A percentile compares a stretch with the other conserved stretches of the same genome.
These are phyloP conservation scores for Sarcoramphus papa DNA, from an alignment of 2,797 vertebrate species.

Conservation along the genomic window DNA sequence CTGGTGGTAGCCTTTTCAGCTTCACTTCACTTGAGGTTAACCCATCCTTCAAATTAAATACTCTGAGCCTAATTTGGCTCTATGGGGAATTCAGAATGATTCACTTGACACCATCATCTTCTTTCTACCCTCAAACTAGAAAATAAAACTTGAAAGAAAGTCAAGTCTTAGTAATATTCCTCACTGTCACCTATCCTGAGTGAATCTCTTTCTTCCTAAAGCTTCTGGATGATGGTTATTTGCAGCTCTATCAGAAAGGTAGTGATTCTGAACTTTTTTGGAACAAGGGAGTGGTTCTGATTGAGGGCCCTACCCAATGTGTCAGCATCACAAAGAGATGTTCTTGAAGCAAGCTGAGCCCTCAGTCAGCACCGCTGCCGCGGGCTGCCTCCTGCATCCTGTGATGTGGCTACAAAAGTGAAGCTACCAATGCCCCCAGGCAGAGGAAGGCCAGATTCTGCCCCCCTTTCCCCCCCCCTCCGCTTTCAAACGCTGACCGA, in stretches of 20 bases:
- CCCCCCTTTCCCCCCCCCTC: too few relatives aligned
- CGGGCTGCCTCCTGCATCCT: not conserved
- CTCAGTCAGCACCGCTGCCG: rapidly evolving
- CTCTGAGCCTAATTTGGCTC: not conserved
- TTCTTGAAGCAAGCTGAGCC: not conserved
- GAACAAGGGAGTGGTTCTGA: not conserved
- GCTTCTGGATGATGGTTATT: not conserved
- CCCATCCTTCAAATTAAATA: not conserved
- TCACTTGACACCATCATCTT: not conserved
- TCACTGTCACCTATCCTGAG: not conserved
- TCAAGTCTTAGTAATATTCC: not conserved
- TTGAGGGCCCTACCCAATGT: rapidly evolving
- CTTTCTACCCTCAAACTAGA: not conserved
- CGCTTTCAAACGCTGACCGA: not conserved
- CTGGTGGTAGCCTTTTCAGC: not conserved
- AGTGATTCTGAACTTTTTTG: not conserved
- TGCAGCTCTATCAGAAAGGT: not conserved
- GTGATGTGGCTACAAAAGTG: not conserved
- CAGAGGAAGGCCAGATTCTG: not conserved
- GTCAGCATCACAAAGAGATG: not conserved
- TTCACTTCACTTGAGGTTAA: conserved; percentile 15
- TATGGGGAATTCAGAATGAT: not conserved
- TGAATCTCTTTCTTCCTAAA: not conserved
- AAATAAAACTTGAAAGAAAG: not conserved
- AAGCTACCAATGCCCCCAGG: rapidly evolving